A percentile compares a stretch with the other conserved stretches of the same genome.
These are phyloP conservation scores for Myopa testacea DNA, from an alignment of 2,888 invertebrate species.

Conservation along the genomic window DNA sequence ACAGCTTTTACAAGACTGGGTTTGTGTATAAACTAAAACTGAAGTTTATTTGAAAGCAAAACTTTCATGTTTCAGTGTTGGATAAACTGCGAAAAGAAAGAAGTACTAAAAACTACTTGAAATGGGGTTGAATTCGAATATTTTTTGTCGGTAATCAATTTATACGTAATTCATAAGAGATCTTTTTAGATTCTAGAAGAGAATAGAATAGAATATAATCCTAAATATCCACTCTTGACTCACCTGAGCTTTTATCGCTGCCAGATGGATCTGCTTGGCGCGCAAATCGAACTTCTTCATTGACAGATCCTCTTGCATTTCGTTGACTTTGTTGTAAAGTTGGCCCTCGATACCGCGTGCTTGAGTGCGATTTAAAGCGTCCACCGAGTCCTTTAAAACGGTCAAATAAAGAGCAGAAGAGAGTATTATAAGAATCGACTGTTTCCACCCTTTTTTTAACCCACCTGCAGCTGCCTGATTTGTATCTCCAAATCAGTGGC, in stretches of 20 bases:
- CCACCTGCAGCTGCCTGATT: slow-evolving; percentile 83
- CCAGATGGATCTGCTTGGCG: slow-evolving; percentile 89
- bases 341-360: slow-evolving; percentile 81
- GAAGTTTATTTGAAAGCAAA: too few relatives aligned
- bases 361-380: slow-evolving; percentile 85
- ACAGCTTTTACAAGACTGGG: not conserved
- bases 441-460: slow-evolving; percentile 25
- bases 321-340: slow-evolving; percentile 92
- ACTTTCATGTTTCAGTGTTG: too few relatives aligned
- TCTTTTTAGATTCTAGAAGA: too few relatives aligned
- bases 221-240: slow-evolving; percentile 56
- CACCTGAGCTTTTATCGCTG: slow-evolving; percentile 93
- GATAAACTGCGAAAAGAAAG: too few relatives aligned
- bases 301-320: slow-evolving; percentile 94
- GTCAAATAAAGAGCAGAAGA: slow-evolving; percentile 24
- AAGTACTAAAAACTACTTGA: too few relatives aligned
- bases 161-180: too few relatives aligned
- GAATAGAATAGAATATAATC: too few relatives aligned
- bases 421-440: not conserved
- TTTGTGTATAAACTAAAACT: not conserved
- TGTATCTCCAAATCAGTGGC: slow-evolving; percentile 85
- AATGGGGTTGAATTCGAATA: too few relatives aligned
- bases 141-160: too few relatives aligned
- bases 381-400: slow-evolving; percentile 79
- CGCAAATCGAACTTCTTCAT: slow-evolving; percentile 93